These are phyloP conservation scores for Escarpia spicata DNA, from an alignment of 2,888 invertebrate genomes.

Conservation along the genomic window DNA sequence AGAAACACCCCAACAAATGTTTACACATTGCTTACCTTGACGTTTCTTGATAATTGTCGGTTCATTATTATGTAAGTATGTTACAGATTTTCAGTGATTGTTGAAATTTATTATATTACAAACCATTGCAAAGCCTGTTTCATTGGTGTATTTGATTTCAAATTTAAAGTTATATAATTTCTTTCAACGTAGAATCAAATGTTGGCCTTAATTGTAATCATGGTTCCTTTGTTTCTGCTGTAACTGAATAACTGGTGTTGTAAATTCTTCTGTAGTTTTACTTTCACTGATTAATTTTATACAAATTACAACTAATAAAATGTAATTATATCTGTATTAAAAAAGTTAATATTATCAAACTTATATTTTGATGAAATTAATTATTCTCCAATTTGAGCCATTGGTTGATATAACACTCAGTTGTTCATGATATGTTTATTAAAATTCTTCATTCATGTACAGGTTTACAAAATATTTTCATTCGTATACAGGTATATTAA, in stretches of 20 bases:
- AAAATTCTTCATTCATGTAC: conserved; percentile 9
- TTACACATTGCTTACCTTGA: not conserved
- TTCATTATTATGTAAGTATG: not conserved
- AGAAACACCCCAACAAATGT: not conserved
- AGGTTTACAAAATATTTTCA: not conserved
- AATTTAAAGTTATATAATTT: not conserved
- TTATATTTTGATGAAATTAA: not conserved
- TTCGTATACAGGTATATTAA: not conserved
- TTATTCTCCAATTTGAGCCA: not conserved
- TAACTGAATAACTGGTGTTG: not conserved
- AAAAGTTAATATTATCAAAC: not conserved
- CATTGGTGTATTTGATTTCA: not conserved
- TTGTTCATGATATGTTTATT: not conserved
- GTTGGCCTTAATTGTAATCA: not conserved
- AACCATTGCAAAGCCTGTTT: too few species aligned
- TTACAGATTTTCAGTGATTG: not conserved
- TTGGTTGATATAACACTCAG: not conserved
- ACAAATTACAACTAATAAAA: not conserved
- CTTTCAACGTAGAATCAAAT: not conserved
- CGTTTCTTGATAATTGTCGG: not conserved
- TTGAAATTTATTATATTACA: not conserved
- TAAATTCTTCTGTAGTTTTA: not conserved
- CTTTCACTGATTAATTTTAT: not conserved
- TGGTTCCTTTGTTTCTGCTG: not conserved
- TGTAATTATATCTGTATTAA: not conserved